A percentile compares a stretch with the other conserved stretches of the same genome.
Conservation (phyloP, 2,113 vertebrate genomes). For the Sceloporus undulatus region DNA sequence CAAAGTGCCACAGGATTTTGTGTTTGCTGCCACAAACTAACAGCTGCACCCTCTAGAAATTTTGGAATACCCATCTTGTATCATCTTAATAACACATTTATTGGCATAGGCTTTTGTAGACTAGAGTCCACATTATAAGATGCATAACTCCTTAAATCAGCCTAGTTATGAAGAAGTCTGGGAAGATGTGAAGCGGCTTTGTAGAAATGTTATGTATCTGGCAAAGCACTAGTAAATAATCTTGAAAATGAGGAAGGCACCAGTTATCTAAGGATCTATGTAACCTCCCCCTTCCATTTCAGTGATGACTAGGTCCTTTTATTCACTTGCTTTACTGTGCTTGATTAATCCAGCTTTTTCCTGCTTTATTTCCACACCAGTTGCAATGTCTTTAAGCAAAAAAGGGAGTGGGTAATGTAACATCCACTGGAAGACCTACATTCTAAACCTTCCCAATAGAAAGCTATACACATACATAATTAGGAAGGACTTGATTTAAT, state of each 20-base stretch:
- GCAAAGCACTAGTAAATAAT: not conserved
- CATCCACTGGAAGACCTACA: not conserved
- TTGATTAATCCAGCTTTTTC: constrained; percentile 79
- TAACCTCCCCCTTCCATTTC: constrained; percentile 37
- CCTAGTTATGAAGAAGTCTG: not conserved
- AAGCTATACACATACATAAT: not conserved
- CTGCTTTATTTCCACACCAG: constrained; percentile 69
- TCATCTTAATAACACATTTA: not conserved
- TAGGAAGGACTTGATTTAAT: not conserved
- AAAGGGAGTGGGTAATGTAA: not conserved
- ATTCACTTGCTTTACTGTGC: constrained; percentile 72
- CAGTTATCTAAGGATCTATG: constrained; percentile 20
- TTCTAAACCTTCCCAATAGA: constrained; percentile 39
- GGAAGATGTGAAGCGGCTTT: constrained; percentile 12
- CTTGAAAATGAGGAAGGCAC: not conserved
- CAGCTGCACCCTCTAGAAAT: not conserved
- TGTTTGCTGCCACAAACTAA: not conserved
- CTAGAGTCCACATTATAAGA: not conserved
- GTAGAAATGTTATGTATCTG: not conserved
- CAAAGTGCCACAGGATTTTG: not conserved
- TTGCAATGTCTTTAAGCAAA: constrained; percentile 72
- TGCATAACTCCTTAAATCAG: not conserved
- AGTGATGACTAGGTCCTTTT: constrained; percentile 61
- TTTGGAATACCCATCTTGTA: not conserved
- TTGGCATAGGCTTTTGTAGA: not conserved